Base-by-base conservation (phyloP, 2,113 vertebrate species). In the Lophochroa leadbeateri region DNA sequence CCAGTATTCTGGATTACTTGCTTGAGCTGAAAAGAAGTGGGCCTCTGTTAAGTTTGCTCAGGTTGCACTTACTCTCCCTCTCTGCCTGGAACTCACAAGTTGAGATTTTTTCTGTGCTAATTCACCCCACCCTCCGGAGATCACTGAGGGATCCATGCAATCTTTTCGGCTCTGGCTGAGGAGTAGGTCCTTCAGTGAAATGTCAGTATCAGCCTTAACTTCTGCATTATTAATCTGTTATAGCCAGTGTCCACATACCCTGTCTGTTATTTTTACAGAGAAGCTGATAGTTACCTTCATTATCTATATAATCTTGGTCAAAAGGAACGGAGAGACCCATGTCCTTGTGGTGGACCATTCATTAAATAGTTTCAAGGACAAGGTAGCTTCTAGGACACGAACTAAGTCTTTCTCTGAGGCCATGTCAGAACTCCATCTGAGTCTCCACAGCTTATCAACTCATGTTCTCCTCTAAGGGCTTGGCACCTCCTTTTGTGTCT, bases 81-180 rank as follows among this genome's bases (percentile, higher is more conserved):
- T 78, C 35, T 82, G 91, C 80, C 83, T 95, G 74, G 89, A 96
- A 95, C 91, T 95, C 86, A 90, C 93, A 94, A 94, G 91, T 75
- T 84, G 93, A 84, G 61, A 57, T 76, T 87, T 95, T 84, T 57
- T 75, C 5, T 0, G 35, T 68, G 81, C 33, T 92, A 68, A 68
- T 75, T 92, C 77, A 87, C 57, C 65, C 55, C 86, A 52, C 49
- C 77, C 83, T 79, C 55, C 0, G 0, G 63, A 71, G 71, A 50
- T 27, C 1, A 2, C 29, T 50, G 52, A n/a, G 61, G 27, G 83
- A 75, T 68, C 64, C 2, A 0, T 71, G 47, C 55, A 68, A 0
- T 57, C 55, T 83, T 44, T 81, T 49, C 63, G 9, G 33, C 57
- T 67, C 53, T 75, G 49, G 49, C 55, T 67, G 41, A 71, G 47